Evolutionary conservation across 2,113 vertebrate genomes (phyloP).

Genomic region (Cochlearius cochlearius): DNA sequence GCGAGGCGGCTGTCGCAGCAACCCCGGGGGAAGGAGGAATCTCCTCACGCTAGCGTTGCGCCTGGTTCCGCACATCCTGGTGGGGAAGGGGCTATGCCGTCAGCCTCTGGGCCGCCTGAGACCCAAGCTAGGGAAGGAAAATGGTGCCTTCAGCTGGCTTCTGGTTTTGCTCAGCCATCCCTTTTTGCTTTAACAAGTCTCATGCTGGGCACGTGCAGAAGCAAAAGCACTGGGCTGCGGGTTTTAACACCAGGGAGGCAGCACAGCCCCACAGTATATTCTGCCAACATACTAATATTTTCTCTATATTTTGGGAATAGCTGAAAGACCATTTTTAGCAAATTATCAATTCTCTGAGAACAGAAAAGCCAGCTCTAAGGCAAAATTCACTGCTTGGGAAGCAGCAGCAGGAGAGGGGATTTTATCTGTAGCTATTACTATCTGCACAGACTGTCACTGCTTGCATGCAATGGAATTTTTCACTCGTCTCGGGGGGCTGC

Average conservation of each 20-base stretch:
- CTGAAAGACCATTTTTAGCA: neutral
- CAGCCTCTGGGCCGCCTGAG: neutral
- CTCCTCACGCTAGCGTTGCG: neutral
- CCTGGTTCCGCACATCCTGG: neutral
- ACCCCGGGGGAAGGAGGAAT: rapidly evolving
- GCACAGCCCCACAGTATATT: neutral
- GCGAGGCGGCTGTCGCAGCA: neutral
- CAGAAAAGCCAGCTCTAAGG: neutral
- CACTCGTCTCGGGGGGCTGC: neutral
- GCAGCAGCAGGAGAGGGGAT: neutral
- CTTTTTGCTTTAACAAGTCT: neutral
- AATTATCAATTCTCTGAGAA: neutral
- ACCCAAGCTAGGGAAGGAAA: neutral
- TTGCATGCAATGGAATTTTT: neutral
- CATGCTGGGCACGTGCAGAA: neutral
- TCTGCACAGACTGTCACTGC: neutral
- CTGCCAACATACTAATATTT: rapidly evolving
- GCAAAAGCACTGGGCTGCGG: neutral
- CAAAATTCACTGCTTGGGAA: neutral
- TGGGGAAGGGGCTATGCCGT: no score
- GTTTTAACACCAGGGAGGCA: neutral
- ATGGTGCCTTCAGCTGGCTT: neutral
- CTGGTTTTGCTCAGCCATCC: neutral
- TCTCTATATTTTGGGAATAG: neutral
- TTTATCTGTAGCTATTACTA: neutral